A percentile compares a stretch with the other conserved stretches of the same genome.
These are phyloP conservation scores for Halyomorpha halys DNA, from an alignment of 1,140 invertebrate species.

Conservation along the genomic window DNA sequence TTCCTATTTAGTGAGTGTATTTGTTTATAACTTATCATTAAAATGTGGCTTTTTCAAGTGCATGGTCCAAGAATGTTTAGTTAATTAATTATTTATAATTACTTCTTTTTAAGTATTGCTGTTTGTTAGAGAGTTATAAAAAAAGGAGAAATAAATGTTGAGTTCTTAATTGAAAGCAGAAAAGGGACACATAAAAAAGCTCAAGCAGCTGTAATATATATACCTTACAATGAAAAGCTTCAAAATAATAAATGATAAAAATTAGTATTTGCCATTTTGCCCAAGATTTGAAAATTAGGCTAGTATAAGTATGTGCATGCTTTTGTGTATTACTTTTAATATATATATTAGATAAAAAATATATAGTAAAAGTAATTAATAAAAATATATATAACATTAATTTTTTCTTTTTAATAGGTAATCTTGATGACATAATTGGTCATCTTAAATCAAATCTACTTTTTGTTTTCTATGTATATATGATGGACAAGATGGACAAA, in stretches of 20 bases:
- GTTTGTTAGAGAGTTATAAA: background rate
- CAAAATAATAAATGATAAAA: background rate
- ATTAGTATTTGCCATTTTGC: background rate
- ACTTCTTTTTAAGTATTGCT: background rate
- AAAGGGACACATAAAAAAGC: conserved; percentile 1
- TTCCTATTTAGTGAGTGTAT: background rate
- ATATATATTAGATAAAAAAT: too few species aligned
- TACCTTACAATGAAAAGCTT: conserved; percentile 3
- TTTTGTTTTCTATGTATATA: too few species aligned
- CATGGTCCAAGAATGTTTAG: background rate
- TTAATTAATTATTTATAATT: background rate
- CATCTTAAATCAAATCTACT: too few species aligned
- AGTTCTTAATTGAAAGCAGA: conserved; percentile 7
- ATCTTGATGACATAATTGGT: too few species aligned
- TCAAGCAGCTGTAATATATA: conserved; percentile 1
- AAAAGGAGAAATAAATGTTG: background rate
- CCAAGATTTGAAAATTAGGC: background rate
- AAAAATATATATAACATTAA: too few species aligned
- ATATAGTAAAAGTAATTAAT: too few species aligned
- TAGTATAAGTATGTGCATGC: conserved; percentile 4
- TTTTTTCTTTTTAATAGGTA: too few species aligned
- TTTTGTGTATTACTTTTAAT: background rate
- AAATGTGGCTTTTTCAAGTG: background rate
- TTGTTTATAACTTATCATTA: background rate
- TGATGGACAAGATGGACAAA: too few species aligned